Evolutionary conservation across 1,140 invertebrate genomes (phyloP).

Genomic region (Drosophila kikkawai): DNA sequence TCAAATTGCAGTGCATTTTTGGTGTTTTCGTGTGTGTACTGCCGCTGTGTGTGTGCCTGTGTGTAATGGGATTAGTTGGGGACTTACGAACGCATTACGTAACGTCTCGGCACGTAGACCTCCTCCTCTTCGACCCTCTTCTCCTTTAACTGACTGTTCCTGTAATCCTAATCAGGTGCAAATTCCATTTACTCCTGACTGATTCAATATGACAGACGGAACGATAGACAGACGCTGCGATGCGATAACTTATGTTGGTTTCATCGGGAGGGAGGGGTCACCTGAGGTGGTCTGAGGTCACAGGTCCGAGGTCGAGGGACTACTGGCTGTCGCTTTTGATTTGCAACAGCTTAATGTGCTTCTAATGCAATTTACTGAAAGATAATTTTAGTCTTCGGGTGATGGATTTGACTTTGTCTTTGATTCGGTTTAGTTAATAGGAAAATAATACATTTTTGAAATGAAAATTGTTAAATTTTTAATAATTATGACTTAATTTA

Average conservation of each 20-base stretch:
- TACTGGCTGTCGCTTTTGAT: conserved; percentile 63
- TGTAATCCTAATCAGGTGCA: conserved; percentile 67
- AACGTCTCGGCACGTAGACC: conserved; percentile 53
- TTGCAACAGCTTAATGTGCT: conserved; percentile 40
- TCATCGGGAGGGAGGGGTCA: conserved; percentile 8
- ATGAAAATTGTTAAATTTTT: neutral
- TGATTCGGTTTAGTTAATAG: neutral
- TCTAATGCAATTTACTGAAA: conserved; percentile 63
- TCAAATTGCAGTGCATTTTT: conserved; percentile 68
- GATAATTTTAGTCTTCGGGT: conserved; percentile 8
- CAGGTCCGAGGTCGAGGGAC: neutral
- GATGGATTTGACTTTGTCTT: neutral
- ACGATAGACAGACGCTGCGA: conserved; percentile 26
- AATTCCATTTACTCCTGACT: conserved; percentile 73
- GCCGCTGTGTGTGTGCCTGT: conserved; percentile 4
- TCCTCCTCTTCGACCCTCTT: neutral
- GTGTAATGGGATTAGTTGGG: conserved; percentile 69
- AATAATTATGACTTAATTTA: neutral
- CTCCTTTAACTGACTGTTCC: neutral
- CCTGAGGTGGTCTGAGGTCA: neutral
- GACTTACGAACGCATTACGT: conserved; percentile 75
- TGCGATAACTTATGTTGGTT: conserved; percentile 58
- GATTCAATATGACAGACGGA: conserved; percentile 73
- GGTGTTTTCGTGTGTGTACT: conserved; percentile 19
- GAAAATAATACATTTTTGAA: neutral